Percentiles rank a stretch among this genome's conserved stretches.
Evolutionary conservation across 2,113 vertebrate genomes (phyloP).

Genomic region (Pelusios castaneus): DNA sequence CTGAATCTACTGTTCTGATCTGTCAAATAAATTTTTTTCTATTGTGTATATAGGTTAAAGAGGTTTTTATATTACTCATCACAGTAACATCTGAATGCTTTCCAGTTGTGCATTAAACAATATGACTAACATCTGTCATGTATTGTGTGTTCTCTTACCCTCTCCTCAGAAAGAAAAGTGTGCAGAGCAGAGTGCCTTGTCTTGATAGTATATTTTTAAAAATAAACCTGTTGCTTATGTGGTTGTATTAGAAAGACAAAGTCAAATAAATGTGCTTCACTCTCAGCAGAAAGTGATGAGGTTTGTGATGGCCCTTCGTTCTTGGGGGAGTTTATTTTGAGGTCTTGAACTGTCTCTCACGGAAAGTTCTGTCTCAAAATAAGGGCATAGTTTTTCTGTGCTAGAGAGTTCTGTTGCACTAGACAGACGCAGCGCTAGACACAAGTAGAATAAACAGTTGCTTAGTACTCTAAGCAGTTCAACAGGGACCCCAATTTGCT

Average conservation of each 20-base stretch:
- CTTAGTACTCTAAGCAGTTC: too few species aligned
- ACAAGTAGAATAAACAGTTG: too few species aligned
- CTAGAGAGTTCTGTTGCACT: background rate
- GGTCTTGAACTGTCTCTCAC: too few species aligned
- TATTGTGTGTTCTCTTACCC: background rate
- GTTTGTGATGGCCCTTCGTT: background rate
- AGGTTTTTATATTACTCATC: background rate
- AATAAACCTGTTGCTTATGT: background rate
- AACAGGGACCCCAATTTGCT: too few species aligned
- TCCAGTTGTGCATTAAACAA: background rate
- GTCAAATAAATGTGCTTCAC: background rate
- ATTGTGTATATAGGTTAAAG: background rate
- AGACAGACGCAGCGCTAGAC: too few species aligned
- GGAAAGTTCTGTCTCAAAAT: background rate
- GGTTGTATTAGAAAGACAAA: background rate
- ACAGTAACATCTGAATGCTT: background rate
- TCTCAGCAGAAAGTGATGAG: background rate
- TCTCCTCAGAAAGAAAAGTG: background rate
- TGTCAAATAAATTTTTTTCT: background rate
- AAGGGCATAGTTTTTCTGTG: too few species aligned
- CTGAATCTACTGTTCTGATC: background rate
- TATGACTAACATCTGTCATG: background rate
- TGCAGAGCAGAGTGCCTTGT: background rate
- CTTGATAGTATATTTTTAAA: background rate
- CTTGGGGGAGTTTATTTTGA: background rate